Percentiles rank a stretch among this genome's conserved stretches.
Evolutionary conservation across 2,113 vertebrate species (phyloP).

Genomic region (Emydocephalus ijimae): DNA sequence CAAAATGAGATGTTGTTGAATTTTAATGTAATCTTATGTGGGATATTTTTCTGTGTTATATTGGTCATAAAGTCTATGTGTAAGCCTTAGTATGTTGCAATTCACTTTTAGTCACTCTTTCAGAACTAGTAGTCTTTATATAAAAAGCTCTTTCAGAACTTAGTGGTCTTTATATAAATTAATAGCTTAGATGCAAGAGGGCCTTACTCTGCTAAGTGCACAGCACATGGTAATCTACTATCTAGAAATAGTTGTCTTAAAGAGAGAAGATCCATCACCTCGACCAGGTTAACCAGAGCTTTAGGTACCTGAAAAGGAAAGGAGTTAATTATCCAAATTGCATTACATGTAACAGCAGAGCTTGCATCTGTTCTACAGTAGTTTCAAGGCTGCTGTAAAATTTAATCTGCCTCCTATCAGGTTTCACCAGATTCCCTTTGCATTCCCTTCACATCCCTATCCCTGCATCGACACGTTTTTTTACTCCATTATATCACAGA

Average conservation of each 20-base stretch:
- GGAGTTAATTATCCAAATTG: not conserved
- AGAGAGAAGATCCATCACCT: slow-evolving; percentile 69
- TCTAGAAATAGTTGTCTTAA: slow-evolving; percentile 77
- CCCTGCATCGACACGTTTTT: not conserved
- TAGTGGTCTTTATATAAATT: not conserved
- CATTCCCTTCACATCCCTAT: not conserved
- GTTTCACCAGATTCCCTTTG: not conserved
- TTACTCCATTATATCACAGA: not conserved
- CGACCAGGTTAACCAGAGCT: slow-evolving; percentile 84
- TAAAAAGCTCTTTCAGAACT: not conserved
- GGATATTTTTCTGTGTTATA: not conserved
- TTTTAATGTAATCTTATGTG: not conserved
- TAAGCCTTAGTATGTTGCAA: not conserved
- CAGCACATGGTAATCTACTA: slow-evolving; percentile 72
- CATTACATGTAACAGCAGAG: not conserved
- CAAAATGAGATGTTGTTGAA: not conserved
- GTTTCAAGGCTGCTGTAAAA: not conserved
- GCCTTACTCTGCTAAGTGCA: slow-evolving; percentile 70
- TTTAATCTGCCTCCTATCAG: not conserved
- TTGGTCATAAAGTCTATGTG: not conserved
- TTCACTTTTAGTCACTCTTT: not conserved
- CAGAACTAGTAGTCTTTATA: not conserved
- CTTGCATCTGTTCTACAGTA: not conserved
- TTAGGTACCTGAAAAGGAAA: slow-evolving; percentile 79
- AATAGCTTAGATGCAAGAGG: not conserved